These are phyloP conservation scores for Eufriesea mexicana DNA, from an alignment of 1,140 invertebrate genomes.

Conservation along the genomic window DNA sequence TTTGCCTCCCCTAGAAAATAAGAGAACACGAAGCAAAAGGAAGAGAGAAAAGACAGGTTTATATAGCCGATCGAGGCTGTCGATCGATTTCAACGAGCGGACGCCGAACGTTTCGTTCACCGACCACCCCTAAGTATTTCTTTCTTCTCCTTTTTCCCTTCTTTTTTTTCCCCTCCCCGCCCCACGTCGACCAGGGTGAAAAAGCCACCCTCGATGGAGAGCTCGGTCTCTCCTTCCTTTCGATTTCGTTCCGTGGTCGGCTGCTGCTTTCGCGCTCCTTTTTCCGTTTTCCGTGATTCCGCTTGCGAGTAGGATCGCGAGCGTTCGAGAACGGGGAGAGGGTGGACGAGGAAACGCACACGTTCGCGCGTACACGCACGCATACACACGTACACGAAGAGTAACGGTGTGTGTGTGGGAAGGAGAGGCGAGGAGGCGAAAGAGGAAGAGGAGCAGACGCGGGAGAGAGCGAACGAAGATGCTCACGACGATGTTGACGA, in stretches of 20 bases:
- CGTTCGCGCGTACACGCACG: neutral
- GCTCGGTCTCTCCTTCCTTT: neutral
- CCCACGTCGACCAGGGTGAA: neutral
- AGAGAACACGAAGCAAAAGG: neutral
- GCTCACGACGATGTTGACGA: slow-evolving; percentile 3
- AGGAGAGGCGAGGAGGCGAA: neutral
- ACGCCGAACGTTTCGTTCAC: neutral
- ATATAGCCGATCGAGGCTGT: neutral
- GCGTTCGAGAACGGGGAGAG: slow-evolving; percentile 4
- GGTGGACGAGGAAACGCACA: neutral
- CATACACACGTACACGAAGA: neutral
- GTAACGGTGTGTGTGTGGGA: neutral
- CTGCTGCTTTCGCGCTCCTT: neutral
- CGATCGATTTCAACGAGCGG: neutral
- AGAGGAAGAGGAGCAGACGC: neutral
- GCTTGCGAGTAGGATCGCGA: neutral
- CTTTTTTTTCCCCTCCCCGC: neutral
- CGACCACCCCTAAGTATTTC: neutral
- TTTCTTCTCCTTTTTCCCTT: neutral
- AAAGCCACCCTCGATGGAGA: neutral
- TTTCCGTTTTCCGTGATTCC: neutral
- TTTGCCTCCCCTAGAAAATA: neutral
- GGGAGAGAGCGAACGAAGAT: neutral
- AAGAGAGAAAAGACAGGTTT: neutral
- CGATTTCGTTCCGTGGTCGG: slow-evolving; percentile 7